Percentiles rank a stretch among this genome's conserved stretches.
Evolutionary conservation across 2,888 invertebrate genomes (phyloP).

Genomic region (Mythimna impura): DNA sequence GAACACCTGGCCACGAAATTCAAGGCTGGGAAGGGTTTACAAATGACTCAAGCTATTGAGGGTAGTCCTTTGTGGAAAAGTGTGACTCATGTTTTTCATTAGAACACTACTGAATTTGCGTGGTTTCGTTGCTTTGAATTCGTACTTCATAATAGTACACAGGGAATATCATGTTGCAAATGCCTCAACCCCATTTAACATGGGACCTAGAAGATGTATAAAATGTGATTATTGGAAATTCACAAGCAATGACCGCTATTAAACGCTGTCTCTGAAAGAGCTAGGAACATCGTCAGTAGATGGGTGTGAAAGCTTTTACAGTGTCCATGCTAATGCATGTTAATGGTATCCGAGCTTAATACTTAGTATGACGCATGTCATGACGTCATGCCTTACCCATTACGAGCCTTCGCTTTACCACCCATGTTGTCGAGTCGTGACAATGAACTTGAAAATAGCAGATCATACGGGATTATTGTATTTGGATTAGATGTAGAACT

Average conservation of each 20-base stretch:
- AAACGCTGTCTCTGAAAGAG: conserved; percentile 16
- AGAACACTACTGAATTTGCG: neutral
- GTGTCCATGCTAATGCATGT: conserved; percentile 72
- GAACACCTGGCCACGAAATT: conserved; percentile 54
- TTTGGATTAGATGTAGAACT: neutral
- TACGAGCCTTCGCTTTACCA: conserved; percentile 49
- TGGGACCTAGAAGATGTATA: neutral
- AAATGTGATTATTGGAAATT: conserved; percentile 1
- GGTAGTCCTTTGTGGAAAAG: conserved; percentile 12
- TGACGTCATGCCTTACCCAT: conserved; percentile 71
- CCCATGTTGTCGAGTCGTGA: conserved; percentile 59
- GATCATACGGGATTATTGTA: conserved; percentile 25
- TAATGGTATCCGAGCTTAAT: conserved; percentile 66
- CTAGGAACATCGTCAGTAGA: conserved; percentile 23
- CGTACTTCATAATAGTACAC: neutral
- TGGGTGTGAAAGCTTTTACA: conserved; percentile 60
- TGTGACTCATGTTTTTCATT: conserved; percentile 36
- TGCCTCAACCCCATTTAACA: neutral
- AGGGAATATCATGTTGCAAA: neutral
- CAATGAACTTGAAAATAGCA: conserved; percentile 72
- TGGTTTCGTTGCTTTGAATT: conserved; percentile 21
- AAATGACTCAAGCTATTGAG: conserved; percentile 36
- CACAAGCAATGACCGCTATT: neutral
- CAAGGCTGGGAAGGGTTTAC: conserved; percentile 15
- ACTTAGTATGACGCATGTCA: conserved; percentile 60